A percentile compares a stretch with the other conserved stretches of the same genome.
Evolutionary conservation across 2,797 vertebrate genomes (phyloP).

Genomic region (Sebastes melanostomus): DNA sequence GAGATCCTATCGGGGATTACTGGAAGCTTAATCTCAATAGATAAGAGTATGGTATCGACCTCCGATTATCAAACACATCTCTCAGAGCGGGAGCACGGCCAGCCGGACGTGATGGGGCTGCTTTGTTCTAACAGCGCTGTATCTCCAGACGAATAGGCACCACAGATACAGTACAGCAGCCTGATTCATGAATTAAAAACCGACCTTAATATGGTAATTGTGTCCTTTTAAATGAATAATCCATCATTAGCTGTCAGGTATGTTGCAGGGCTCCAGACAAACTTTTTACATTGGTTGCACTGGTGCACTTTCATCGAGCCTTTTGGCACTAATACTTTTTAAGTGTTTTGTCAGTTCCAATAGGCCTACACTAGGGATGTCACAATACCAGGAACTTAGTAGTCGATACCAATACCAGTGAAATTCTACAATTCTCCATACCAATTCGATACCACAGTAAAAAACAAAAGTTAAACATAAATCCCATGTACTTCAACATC

Average conservation of each 20-base stretch:
- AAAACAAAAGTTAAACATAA: no score
- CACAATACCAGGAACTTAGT: no score
- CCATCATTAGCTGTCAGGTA: conserved; percentile 54
- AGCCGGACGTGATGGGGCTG: conserved; percentile 15
- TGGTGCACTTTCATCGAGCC: no score
- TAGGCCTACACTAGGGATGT: no score
- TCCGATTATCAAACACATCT: conserved; percentile 59
- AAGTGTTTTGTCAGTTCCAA: no score
- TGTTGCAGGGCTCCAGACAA: not conserved
- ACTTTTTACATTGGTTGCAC: no score
- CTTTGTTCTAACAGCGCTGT: conserved; percentile 33
- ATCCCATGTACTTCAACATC: not conserved
- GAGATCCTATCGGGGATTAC: conserved; percentile 55
- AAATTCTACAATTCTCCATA: no score
- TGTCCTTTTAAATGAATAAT: conserved; percentile 69
- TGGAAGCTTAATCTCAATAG: conserved; percentile 52
- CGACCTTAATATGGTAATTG: conserved; percentile 64
- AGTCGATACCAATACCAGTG: no score
- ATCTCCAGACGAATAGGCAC: conserved; percentile 20
- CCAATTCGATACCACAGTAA: no score
- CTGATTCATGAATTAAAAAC: conserved; percentile 51
- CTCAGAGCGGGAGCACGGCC: not conserved
- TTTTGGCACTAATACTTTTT: no score
- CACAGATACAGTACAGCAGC: conserved; percentile 1
- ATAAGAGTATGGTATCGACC: conserved; percentile 36